phyloP scores from a whole-genome alignment of 2,113 vertebrate genomes.

The Chloropsis cyanopogon region DNA sequence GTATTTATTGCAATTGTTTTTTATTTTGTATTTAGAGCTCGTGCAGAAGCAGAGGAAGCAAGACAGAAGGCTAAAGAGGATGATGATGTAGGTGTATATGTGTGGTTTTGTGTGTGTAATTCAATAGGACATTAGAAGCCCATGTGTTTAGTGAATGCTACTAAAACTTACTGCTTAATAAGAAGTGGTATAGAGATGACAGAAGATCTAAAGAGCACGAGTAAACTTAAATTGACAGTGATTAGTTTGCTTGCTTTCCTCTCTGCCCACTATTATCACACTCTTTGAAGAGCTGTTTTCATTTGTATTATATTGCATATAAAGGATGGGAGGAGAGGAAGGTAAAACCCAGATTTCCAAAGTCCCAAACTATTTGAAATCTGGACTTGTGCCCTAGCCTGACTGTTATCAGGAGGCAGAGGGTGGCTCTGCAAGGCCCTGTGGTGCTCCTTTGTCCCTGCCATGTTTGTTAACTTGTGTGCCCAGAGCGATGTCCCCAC shows the following conservation, averaged over 20 bases:
- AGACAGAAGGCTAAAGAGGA: conserved; percentile 92
- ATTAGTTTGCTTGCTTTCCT: background rate
- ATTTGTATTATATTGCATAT: background rate
- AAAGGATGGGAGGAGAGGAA: background rate
- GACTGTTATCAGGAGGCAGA: background rate
- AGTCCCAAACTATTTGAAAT: background rate
- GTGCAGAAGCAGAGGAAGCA: conserved; percentile 85
- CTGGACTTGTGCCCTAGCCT: background rate
- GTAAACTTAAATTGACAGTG: background rate
- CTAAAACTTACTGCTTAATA: background rate
- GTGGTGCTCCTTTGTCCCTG: background rate
- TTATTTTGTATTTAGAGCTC: conserved; percentile 75
- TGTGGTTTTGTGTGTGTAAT: background rate
- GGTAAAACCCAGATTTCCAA: background rate
- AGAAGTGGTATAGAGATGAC: background rate
- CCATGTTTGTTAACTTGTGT: background rate
- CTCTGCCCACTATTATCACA: background rate
- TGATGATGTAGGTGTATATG: conserved; percentile 85
- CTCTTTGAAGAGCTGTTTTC: background rate
- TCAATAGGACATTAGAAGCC: background rate
- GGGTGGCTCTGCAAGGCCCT: background rate
- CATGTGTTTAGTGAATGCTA: background rate
- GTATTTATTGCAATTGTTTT: background rate
- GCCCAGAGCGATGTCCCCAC: conserved; percentile 93
- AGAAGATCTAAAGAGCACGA: background rate